Evolutionary conservation across 2,113 vertebrate genomes (phyloP), one percentile per base, ranked within the genome.

Genomic region (Eulemur macaco): DNA sequence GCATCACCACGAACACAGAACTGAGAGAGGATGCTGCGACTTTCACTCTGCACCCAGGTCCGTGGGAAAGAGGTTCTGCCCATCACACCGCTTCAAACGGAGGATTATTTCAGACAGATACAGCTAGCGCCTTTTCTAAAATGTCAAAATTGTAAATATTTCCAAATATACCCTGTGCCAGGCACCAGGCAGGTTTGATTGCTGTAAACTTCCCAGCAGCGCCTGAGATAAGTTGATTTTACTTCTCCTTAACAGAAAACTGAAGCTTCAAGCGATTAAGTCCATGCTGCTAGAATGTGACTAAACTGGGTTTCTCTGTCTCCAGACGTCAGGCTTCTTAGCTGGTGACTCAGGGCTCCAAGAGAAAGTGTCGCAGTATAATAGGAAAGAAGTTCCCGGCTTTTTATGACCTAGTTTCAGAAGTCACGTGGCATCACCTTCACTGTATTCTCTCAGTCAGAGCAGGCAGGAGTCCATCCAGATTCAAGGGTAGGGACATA

Each of bases 111-210:
- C 76, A 76, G 73, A 88, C 14, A 91, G 50, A 64, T 37, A 86
- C 20, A 18, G 66, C 42, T 21, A 45, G 20, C 71, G 42, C 34
- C 66, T 86, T 91, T 92, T 64, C 86, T 84, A 80, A 95, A 93
- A 94, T 84, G 68, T 83, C 93, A 91, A 83, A 97, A 89, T 74
- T 86, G 39, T 96, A 95, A 96, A 86, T 92, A 92, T 84, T 91
- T 92, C 95, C 63, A 93, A 81, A 89, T 68, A 78, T 47, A 64
- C 15, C 23, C 63, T 39, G 25, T 25, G 80, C 93, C 77, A 25
- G 78, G 74, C 90, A 50, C 89, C 91, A 81, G 0, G 12, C 42
- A 18, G 63, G 2, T 56, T 78, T 68, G 14, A 58, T 47, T 1
- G 13, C 96, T 89, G 94, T 93, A 69, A 89, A 56, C 71, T n/a